Evolutionary conservation across 2,888 invertebrate genomes (phyloP).

Genomic region (Lomographa bimaculata): DNA sequence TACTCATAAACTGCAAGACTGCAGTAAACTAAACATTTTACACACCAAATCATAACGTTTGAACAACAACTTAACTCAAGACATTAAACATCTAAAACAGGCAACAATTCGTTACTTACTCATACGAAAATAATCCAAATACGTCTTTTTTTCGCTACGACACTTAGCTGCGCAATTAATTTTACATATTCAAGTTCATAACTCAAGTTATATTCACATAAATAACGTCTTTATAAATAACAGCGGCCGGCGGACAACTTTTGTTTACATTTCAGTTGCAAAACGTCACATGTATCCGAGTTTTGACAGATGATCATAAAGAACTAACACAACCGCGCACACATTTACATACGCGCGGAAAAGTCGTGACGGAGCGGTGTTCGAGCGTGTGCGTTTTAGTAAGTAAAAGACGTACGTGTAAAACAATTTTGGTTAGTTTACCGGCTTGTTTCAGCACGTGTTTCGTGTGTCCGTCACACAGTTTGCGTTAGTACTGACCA

Average conservation of each 20-base stretch:
- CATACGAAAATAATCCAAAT: slow-evolving; percentile 74
- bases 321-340: slow-evolving; percentile 68
- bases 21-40: slow-evolving; percentile 48
- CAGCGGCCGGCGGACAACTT: slow-evolving; percentile 60
- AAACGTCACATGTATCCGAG: slow-evolving; percentile 79
- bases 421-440: slow-evolving; percentile 58
- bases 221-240: slow-evolving; percentile 60
- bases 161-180: slow-evolving; percentile 71
- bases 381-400: slow-evolving; percentile 41
- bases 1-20: slow-evolving; percentile 46
- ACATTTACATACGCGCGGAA: slow-evolving; percentile 70
- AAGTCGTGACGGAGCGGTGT: slow-evolving; percentile 41
- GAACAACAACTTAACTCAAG: slow-evolving; percentile 48
- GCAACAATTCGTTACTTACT: slow-evolving; percentile 68
- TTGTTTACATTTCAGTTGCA: slow-evolving; percentile 79
- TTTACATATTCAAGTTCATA: slow-evolving; percentile 75
- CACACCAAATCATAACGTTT: slow-evolving; percentile 44
- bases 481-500: slow-evolving; percentile 83
- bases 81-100: slow-evolving; percentile 49
- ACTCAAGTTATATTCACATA: slow-evolving; percentile 69
- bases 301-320: slow-evolving; percentile 81
- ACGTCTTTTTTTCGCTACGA: slow-evolving; percentile 46
- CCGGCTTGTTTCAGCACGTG: slow-evolving; percentile 79
- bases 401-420: slow-evolving; percentile 45
- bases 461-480: slow-evolving; percentile 84